Conservation (phyloP, 2,888 invertebrate species). For the Xestia c-nigrum region DNA sequence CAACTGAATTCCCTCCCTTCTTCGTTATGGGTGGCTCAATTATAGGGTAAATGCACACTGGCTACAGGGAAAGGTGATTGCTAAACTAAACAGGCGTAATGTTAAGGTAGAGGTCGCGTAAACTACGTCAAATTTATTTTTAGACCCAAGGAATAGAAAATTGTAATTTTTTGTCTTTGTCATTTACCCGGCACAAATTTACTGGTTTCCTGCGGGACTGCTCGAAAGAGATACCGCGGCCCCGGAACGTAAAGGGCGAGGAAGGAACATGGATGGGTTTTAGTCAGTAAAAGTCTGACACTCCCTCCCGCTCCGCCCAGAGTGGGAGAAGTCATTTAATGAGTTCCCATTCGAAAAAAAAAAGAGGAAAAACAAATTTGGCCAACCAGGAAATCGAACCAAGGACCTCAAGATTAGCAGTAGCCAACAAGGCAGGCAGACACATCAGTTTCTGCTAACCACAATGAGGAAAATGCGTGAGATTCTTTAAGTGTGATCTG, state of each 20-base stretch:
- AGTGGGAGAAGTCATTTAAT: no score
- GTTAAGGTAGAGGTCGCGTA: background rate
- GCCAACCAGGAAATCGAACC: background rate
- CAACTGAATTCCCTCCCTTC: background rate
- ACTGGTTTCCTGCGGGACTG: no score
- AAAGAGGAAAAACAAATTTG: background rate
- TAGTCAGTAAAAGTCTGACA: no score
- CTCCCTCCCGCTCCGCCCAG: no score
- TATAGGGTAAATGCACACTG: background rate
- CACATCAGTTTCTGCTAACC: background rate
- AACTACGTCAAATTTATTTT: background rate
- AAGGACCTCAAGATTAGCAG: background rate
- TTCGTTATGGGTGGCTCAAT: background rate
- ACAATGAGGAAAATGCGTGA: background rate
- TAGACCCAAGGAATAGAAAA: background rate
- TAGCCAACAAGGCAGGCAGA: no score
- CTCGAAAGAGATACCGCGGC: no score
- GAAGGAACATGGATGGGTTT: no score
- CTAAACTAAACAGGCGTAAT: no score
- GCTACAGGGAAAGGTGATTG: background rate
- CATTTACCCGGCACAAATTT: background rate
- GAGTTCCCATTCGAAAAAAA: no score
- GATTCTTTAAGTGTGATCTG: background rate
- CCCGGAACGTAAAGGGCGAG: no score
- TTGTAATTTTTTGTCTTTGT: no score